A percentile compares a stretch with the other conserved stretches of the same genome.
These are phyloP conservation scores for Ephydatia muelleri DNA, from an alignment of 37 sponge, comb jelly and placozoan species.

Conservation along the genomic window DNA sequence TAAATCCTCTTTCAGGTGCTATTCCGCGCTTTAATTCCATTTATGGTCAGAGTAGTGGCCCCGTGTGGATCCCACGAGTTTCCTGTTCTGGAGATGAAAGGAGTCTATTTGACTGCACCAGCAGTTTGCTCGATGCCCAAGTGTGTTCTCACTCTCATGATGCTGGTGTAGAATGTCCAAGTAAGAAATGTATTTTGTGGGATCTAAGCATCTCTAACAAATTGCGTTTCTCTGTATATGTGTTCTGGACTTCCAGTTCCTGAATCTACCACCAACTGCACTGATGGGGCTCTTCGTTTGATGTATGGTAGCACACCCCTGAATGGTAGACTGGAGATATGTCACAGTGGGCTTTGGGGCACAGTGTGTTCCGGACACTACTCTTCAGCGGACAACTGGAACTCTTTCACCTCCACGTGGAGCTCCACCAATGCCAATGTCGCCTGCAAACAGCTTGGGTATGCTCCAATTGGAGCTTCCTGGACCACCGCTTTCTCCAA, in stretches of 20 bases:
- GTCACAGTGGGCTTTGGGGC: not conserved
- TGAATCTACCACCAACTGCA: not conserved
- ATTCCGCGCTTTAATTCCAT: not conserved
- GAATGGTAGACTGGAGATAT: constrained; percentile 17
- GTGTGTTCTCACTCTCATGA: constrained; percentile 2
- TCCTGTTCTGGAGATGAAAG: not conserved
- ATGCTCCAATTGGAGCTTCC: not conserved
- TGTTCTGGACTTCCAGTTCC: not conserved
- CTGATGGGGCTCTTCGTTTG: constrained; percentile 10
- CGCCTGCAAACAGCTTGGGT: constrained; percentile 47
- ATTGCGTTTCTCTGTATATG: too few species aligned
- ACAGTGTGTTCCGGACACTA: not conserved
- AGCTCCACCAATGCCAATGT: constrained; percentile 6
- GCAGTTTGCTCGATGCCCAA: not conserved
- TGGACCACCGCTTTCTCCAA: not conserved
- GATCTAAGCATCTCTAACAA: too few species aligned
- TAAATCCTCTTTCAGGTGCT: not conserved
- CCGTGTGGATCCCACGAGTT: not conserved
- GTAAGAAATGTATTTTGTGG: not conserved
- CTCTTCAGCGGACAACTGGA: not conserved
- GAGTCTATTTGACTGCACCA: not conserved
- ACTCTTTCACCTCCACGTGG: constrained; percentile 7
- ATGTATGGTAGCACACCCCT: not conserved
- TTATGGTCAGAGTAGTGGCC: constrained; percentile 10
- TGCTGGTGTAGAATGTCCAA: constrained; percentile 17